Percentiles rank a stretch among this genome's conserved stretches.
Evolutionary conservation across 2,797 vertebrate species (phyloP).

Genomic region (Melanitta fusca): DNA sequence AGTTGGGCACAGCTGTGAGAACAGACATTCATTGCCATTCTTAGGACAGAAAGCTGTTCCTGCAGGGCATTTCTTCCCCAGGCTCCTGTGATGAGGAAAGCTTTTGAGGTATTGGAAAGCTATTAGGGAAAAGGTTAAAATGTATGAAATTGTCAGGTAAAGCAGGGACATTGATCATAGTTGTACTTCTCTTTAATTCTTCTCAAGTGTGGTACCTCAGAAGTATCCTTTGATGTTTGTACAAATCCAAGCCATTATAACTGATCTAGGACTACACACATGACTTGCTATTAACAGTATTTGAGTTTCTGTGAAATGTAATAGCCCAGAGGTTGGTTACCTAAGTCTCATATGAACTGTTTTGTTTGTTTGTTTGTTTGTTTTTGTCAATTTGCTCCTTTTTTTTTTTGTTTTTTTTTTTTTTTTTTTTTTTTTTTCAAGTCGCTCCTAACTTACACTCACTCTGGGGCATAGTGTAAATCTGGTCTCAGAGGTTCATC

Average conservation of each 20-base stretch:
- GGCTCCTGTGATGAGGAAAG: background rate
- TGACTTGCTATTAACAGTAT: background rate
- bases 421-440: background rate
- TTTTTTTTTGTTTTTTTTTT: background rate
- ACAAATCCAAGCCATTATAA: background rate
- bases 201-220: background rate
- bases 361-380: background rate
- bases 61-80: background rate
- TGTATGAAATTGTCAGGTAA: background rate
- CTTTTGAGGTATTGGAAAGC: background rate
- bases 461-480: background rate
- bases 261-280: background rate
- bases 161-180: background rate
- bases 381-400: background rate
- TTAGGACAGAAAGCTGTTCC: background rate
- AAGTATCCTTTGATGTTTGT: background rate
- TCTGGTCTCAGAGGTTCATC: background rate
- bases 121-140: background rate
- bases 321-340: background rate
- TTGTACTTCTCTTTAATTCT: background rate
- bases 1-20: background rate
- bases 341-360: background rate
- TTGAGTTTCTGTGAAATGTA: background rate
- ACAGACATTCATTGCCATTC: background rate
- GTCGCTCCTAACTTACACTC: background rate